phyloP scores from a whole-genome alignment of 2,113 vertebrate genomes.

The Acinonyx jubatus region DNA sequence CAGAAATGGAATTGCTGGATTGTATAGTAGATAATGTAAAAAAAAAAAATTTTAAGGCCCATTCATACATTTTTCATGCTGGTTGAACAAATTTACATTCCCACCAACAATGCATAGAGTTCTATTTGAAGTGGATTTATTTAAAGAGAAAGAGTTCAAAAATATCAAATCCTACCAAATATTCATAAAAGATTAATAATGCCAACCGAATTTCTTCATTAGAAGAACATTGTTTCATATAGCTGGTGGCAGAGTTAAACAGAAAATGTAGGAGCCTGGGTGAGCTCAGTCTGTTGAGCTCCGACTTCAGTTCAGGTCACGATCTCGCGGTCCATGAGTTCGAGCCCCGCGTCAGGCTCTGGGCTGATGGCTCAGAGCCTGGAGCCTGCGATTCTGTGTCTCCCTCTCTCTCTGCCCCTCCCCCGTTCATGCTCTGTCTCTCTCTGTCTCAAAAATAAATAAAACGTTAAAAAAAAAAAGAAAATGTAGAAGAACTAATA shows the following conservation, averaged over 20 bases:
- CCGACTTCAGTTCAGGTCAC: too few relatives aligned
- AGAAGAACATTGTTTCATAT: background rate
- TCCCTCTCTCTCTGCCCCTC: too few relatives aligned
- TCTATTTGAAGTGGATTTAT: background rate
- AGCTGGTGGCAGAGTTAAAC: background rate
- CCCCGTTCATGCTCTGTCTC: too few relatives aligned
- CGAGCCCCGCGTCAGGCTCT: too few relatives aligned
- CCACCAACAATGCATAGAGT: background rate
- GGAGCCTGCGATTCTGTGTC: too few relatives aligned
- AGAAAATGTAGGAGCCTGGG: background rate
- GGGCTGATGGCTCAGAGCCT: too few relatives aligned
- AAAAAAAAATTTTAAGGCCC: too few relatives aligned
- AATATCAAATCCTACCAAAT: background rate
- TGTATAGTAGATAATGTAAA: background rate
- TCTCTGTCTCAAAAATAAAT: too few relatives aligned
- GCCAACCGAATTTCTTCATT: background rate
- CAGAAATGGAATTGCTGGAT: background rate
- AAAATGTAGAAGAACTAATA: background rate
- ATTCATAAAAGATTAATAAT: background rate
- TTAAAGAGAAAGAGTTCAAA: background rate
- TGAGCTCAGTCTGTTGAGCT: too few relatives aligned
- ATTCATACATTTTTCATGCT: background rate
- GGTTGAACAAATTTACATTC: background rate
- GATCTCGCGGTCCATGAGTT: too few relatives aligned
- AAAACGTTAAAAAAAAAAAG: too few relatives aligned